These are phyloP conservation scores for Drosophila nigromelanica DNA, from an alignment of 1,140 invertebrate species.

Conservation along the genomic window DNA sequence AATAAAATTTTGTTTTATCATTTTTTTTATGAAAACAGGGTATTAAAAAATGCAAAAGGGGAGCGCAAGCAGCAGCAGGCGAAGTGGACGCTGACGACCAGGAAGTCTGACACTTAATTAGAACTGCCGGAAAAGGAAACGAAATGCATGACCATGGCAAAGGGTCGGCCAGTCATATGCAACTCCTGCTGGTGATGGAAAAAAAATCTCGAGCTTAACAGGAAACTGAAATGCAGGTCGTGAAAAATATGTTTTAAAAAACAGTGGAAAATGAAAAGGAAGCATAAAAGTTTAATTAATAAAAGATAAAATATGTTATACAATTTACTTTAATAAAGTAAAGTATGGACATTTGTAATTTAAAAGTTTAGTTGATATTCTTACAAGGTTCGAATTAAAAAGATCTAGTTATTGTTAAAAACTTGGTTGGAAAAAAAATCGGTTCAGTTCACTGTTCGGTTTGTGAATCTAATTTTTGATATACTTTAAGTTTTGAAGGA, in stretches of 20 bases:
- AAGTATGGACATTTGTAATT: not conserved
- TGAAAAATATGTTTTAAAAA: not conserved
- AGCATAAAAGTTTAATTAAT: too few relatives aligned
- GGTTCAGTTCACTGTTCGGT: too few relatives aligned
- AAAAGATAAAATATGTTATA: not conserved
- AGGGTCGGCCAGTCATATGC: constrained; percentile 17
- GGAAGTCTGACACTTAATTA: constrained; percentile 74
- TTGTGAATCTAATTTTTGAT: too few relatives aligned
- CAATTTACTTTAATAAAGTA: not conserved
- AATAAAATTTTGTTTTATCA: not conserved
- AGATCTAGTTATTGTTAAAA: too few relatives aligned
- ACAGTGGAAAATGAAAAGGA: too few relatives aligned
- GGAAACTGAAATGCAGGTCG: not conserved
- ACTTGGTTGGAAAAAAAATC: too few relatives aligned
- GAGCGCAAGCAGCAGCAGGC: constrained; percentile 9
- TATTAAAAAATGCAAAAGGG: constrained; percentile 34
- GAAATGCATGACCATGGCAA: constrained; percentile 57
- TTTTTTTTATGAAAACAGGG: not conserved
- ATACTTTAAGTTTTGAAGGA: too few relatives aligned
- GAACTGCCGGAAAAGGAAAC: constrained; percentile 70
- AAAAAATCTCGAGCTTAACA: not conserved
- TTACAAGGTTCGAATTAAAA: too few relatives aligned
- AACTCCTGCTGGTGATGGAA: constrained; percentile 7
- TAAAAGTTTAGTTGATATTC: not conserved
- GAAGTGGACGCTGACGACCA: constrained; percentile 19